phyloP scores from a whole-genome alignment of 2,113 vertebrate species.

The Mandrillus leucophaeus region DNA sequence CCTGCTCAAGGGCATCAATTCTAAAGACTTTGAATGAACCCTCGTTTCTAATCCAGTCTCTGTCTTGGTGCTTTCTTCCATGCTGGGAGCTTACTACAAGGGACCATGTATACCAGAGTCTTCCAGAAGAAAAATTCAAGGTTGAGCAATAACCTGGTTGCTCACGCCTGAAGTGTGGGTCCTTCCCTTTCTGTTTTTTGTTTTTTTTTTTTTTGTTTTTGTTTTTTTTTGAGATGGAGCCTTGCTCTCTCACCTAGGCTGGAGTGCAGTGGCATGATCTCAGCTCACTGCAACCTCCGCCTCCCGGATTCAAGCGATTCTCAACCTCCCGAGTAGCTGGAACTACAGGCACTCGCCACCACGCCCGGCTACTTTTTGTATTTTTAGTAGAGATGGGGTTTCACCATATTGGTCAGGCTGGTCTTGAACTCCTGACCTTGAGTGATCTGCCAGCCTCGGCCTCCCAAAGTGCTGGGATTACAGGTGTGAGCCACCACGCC shows the following conservation, averaged over 20 bases:
- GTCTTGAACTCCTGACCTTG: not conserved
- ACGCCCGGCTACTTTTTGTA: not conserved
- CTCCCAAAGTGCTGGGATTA: too few species aligned
- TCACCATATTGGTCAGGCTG: not conserved
- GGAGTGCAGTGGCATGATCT: not conserved
- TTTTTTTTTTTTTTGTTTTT: not conserved
- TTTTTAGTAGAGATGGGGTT: not conserved
- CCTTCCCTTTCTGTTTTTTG: not conserved
- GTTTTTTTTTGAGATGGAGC: not conserved
- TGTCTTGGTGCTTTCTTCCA: not conserved
- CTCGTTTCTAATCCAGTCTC: not conserved
- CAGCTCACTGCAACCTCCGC: not conserved
- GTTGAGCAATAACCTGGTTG: not conserved
- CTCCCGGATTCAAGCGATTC: not conserved
- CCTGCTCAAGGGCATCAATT: not conserved
- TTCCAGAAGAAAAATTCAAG: not conserved
- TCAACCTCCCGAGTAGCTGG: not conserved
- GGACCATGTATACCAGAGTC: not conserved
- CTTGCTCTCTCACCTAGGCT: not conserved
- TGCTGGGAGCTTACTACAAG: not conserved
- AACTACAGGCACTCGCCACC: accelerated
- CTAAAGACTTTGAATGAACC: not conserved
- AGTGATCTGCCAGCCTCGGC: not conserved
- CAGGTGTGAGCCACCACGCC: too few species aligned
- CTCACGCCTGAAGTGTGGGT: not conserved